Evolutionary conservation across 2,888 invertebrate genomes (phyloP), one percentile per base, ranked within the genome.

Genomic region (Nycteola revayana): DNA sequence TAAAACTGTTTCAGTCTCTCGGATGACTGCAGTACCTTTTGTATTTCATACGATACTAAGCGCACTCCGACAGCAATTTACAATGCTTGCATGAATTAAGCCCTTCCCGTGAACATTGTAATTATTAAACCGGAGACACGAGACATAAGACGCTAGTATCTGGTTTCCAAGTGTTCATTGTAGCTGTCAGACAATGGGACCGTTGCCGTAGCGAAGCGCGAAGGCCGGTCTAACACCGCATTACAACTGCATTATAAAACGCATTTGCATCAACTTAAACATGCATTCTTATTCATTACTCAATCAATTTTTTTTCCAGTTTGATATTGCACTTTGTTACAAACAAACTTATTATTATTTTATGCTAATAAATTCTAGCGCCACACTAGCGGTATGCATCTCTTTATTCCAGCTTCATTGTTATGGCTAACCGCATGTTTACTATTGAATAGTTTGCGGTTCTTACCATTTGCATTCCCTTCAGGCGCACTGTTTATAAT

Each of bases 131-230:
- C 60, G 54, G 70, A 78, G 76, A 71, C 60, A 57, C 55, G 60
- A 64, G 62, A 76, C 67, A 73, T 53, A 77, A 81, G 80, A 77
- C 66, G 72, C 58, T 62, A 66, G 68, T 81, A 82, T 87, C 82
- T 75, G 72, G 77, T 88, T 86, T 76, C 85, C 67, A 72, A 78
- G 75, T 76, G 76, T 67, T 72, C 82, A 82, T 85, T 86, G 84
- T 84, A 75, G 46, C 61, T 61, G 51, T 54, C 51, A 61, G 51
- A 84, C 82, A 86, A 86, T 84, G 72, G 75, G 63, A 62, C 74
- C 71, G 75, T 78, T 74, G 71, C 78, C 77, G 83, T 80, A 73
- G 75, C 80, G 85, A 86, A n/a, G 87, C 87, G 87, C 80, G 85
- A 86, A 88, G 88, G 88, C 69, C 83, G 77, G 71, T 55, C 66